A percentile compares a stretch with the other conserved stretches of the same genome.
These are phyloP conservation scores for Plutomurus gul DNA, from an alignment of 1,140 invertebrate genomes.

Conservation along the genomic window DNA sequence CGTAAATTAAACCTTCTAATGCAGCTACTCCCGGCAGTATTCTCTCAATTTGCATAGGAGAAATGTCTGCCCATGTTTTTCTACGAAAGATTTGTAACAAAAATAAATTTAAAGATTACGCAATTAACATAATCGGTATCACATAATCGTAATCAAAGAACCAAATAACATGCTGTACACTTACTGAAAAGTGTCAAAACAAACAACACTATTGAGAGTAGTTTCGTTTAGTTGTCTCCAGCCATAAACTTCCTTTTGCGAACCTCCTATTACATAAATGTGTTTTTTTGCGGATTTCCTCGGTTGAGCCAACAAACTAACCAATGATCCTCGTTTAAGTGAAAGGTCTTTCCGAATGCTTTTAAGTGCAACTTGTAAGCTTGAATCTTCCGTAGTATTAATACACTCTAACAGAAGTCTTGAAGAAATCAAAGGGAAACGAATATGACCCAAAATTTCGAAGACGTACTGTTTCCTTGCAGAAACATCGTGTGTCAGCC, in stretches of 20 bases:
- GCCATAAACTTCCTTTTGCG: slow-evolving; percentile 72
- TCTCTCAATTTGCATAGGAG: slow-evolving; percentile 81
- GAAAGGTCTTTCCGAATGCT: slow-evolving; percentile 82
- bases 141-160: background rate
- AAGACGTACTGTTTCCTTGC: slow-evolving; percentile 81
- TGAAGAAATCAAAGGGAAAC: slow-evolving; percentile 82
- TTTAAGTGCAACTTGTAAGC: slow-evolving; percentile 76
- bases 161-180: background rate
- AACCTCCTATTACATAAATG: slow-evolving; percentile 89
- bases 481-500: slow-evolving; percentile 83
- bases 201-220: slow-evolving; percentile 45
- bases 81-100: slow-evolving; percentile 56
- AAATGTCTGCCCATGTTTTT: slow-evolving; percentile 78
- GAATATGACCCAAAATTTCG: slow-evolving; percentile 80
- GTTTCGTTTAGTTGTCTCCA: slow-evolving; percentile 54
- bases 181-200: slow-evolving; percentile 52
- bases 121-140: slow-evolving; percentile 38
- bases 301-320: slow-evolving; percentile 74
- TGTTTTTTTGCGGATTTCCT: slow-evolving; percentile 81
- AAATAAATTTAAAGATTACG: slow-evolving; percentile 56
- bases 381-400: slow-evolving; percentile 77
- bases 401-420: slow-evolving; percentile 79
- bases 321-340: slow-evolving; percentile 74
- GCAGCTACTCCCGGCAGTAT: slow-evolving; percentile 87
- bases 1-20: slow-evolving; percentile 85